Evolutionary conservation across 1,140 invertebrate genomes (phyloP), one percentile per base, ranked within the genome.

Genomic region (Pseudomyrmex gracilis): DNA sequence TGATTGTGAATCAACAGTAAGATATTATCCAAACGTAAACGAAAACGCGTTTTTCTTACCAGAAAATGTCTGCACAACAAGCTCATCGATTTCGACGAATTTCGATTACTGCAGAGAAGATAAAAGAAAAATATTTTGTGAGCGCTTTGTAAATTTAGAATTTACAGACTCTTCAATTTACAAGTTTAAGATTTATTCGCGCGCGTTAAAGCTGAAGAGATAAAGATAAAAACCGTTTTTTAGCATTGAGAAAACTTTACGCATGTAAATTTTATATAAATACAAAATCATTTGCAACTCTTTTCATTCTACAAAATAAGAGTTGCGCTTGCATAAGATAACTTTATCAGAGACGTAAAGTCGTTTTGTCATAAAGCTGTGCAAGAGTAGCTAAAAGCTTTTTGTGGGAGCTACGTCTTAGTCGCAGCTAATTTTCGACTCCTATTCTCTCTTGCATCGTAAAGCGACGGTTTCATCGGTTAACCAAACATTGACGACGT

Each of bases 1-100:
- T 73, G 55, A 78, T 87, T 83, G 55, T 34, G 49, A 80, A 87
- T 74, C 66, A 87, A 87, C 66, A 10, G 43, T 5, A 4, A 12
- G 12, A 60, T 58, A 17, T 57, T 57, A 57, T 10, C 15, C 17
- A 4, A 20, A 58, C 17, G 20, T 8, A 58, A 58, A 20, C 17
- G 12, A 20, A 58, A 58, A 5, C 10, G 10, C 20, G 9, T n/a
- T 10, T 58, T 22, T 22, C 2, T 20, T 3, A 58, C 7, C 66
- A 49, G 17, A 17, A 67, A 67, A 67, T 17, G 45, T 43, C 55
- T 15, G 12, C 20, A 34, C 20, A 8, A 8, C 5, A 15, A 17
- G 10, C n/a, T 55, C 7, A 24, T 64, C 20, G 2, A 49, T 49
- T 63, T 61, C 22, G 45, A 64, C 20, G n/a, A 73, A 34, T 10